phyloP scores from a whole-genome alignment of 2,113 vertebrate genomes.

The Rhinolophus sinicus region DNA sequence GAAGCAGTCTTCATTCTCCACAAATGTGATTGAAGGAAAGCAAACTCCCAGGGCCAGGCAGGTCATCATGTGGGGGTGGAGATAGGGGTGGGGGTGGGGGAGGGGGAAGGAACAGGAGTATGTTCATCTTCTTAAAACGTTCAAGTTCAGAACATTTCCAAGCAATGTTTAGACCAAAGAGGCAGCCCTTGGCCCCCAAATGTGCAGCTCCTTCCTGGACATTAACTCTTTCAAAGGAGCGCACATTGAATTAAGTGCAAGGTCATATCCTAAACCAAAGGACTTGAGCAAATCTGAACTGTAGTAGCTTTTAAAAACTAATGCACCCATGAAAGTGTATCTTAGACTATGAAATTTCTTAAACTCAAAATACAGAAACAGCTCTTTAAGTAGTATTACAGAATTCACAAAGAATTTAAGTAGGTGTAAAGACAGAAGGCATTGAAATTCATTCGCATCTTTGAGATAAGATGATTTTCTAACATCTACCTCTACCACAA shows the following conservation, averaged over 20 bases:
- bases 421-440: not conserved
- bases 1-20: not conserved
- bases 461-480: not conserved
- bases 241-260: not conserved
- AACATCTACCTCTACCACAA: not conserved
- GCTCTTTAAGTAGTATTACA: not conserved
- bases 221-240: not conserved
- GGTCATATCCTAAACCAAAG: not conserved
- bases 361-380: not conserved
- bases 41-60: not conserved
- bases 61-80: no score
- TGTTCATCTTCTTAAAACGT: not conserved
- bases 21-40: not conserved
- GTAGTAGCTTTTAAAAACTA: not conserved
- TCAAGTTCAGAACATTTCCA: not conserved
- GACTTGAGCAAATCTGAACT: not conserved
- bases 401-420: conserved; percentile 32
- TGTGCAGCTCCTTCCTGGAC: not conserved
- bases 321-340: not conserved
- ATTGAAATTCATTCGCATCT: not conserved
- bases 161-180: not conserved
- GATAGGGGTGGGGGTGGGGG: no score
- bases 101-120: not conserved
- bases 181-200: not conserved
- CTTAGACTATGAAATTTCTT: not conserved